Percentiles rank a stretch among this genome's conserved stretches.
phyloP scores from a whole-genome alignment of 2,888 invertebrate genomes.

The Tricholauxania praeusta region DNA sequence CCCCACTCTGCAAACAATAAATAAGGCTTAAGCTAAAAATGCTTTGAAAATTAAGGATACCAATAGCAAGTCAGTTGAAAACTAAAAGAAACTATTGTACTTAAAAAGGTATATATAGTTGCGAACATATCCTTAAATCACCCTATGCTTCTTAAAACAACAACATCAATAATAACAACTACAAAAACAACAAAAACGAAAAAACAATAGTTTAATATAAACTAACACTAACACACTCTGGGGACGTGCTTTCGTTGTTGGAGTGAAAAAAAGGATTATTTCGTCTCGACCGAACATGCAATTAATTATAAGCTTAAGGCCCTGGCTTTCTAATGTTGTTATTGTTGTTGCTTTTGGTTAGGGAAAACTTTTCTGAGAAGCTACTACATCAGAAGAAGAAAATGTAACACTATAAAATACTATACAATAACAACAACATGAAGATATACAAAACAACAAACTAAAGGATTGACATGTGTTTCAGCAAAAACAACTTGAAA shows the following conservation, averaged over 20 bases:
- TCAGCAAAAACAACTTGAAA: conserved; percentile 52
- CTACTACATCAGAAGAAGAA: conserved; percentile 30
- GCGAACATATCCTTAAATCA: background rate
- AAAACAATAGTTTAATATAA: conserved; percentile 33
- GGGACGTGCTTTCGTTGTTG: conserved; percentile 1
- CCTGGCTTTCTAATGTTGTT: conserved; percentile 51
- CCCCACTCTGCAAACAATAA: background rate
- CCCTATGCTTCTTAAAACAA: conserved; percentile 5
- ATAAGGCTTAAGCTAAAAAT: conserved; percentile 16
- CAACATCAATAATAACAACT: conserved; percentile 9
- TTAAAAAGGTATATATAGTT: conserved; percentile 1
- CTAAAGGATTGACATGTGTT: conserved; percentile 23
- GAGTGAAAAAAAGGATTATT: conserved; percentile 63
- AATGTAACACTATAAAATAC: conserved; percentile 42
- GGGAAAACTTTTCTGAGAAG: background rate
- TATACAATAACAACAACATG: conserved; percentile 43
- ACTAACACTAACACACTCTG: conserved; percentile 25
- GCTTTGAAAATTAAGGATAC: background rate
- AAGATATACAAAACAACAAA: conserved; percentile 43
- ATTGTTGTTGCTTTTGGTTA: conserved; percentile 46
- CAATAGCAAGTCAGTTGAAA: background rate
- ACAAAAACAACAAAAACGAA: conserved; percentile 12
- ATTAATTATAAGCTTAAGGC: conserved; percentile 68
- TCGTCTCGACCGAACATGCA: conserved; percentile 68
- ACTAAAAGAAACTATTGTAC: conserved; percentile 4